phyloP scores from a whole-genome alignment of 2,797 vertebrate species.

The Pipistrellus pygmaeus region DNA sequence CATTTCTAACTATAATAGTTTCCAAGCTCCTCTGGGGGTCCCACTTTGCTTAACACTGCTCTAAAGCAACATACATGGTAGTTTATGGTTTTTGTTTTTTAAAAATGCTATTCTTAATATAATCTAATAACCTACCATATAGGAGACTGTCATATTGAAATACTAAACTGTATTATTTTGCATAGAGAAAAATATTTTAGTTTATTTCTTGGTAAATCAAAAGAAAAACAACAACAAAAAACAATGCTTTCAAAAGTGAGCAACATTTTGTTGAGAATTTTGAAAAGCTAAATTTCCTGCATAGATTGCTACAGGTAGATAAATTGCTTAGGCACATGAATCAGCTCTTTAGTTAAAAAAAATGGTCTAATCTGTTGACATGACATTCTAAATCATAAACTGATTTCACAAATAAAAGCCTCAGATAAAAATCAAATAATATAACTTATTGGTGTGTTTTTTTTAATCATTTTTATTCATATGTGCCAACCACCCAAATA shows the following conservation, averaged over 20 bases:
- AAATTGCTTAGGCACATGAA: background rate
- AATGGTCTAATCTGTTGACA: background rate
- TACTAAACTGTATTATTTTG: background rate
- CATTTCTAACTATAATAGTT: background rate
- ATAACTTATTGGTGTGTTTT: background rate
- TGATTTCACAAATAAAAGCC: constrained; percentile 6
- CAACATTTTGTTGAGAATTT: background rate
- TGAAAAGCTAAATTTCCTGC: background rate
- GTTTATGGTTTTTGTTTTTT: background rate
- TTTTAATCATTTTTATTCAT: background rate
- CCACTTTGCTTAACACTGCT: background rate
- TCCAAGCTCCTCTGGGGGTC: background rate
- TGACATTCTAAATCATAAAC: constrained; percentile 12
- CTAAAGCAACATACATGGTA: background rate
- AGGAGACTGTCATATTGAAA: background rate
- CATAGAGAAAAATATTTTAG: background rate
- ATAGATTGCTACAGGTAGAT: background rate
- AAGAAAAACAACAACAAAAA: constrained; percentile 26
- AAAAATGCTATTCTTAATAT: background rate
- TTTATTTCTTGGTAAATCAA: constrained; percentile 31
- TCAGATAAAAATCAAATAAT: background rate
- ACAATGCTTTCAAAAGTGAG: background rate
- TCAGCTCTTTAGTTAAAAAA: background rate
- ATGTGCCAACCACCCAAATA: background rate
- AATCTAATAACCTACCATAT: background rate